Base-by-base conservation (phyloP, 2,888 invertebrate genomes). In the Cylloceria caligata region DNA sequence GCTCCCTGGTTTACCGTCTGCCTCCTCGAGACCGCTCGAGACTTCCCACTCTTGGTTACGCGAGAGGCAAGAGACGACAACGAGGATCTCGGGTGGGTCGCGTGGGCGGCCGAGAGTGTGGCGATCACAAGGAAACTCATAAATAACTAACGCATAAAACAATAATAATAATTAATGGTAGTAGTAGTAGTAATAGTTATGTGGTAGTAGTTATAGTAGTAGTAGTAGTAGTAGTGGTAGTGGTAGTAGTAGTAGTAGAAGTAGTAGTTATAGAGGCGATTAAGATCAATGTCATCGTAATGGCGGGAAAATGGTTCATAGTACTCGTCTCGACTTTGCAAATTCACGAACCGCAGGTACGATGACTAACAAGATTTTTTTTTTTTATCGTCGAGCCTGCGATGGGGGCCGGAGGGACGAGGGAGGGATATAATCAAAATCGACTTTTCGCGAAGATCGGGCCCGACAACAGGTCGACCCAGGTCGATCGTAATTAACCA, bases 101-200 rank as follows among this genome's bases (percentile, higher is more conserved):
- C 83, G 84, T 84, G 83, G 85, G 85, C 88, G 80, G 85, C 72
- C 88, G 88, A 90, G 89, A 87, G 87, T 86, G 89, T 86, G 88
- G 88, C 88, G 85, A 88, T 89, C 88, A 88, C 89, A 89, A 86
- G 83, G 55, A 87, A 88, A 87, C 78, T 83, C 81, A 86, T 87
- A 91, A 91, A 91, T 91, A 91, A 89, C 85, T 89, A 88, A 88
- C 87, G 87, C 86, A 83, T 87, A 85, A 88, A 88, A 89, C 85
- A 87, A 88, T 88, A 86, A 84, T 87, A 82, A 85, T 86, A 69
- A 80, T 71, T 83, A 81, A 78, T 84, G 19, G 60, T 68, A 49
- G 68, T 76, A 68, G 68, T 68, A 75, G 68, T 67, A 68, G 47
- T 60, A 68, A 24, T 77, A 69, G 49, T 55, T 30, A 27, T 73